Evolutionary conservation across 1,140 invertebrate species (phyloP).

Genomic region (Carcinoscorpius rotundicauda): DNA sequence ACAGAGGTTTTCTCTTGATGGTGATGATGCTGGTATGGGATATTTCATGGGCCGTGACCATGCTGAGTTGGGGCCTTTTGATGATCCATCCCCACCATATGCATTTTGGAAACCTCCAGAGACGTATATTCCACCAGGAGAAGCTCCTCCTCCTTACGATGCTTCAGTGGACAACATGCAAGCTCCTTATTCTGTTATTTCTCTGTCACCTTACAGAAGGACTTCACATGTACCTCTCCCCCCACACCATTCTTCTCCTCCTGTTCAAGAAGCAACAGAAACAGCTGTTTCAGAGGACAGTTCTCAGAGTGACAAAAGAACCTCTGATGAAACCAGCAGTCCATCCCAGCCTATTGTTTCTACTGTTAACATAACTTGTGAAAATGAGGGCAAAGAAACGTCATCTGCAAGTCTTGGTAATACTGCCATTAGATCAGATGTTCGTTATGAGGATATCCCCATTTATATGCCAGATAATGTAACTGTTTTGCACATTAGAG

Average conservation of each 20-base stretch:
- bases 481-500: neutral
- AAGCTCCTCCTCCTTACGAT: conserved; percentile 27
- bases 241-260: neutral
- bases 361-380: neutral
- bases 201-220: neutral
- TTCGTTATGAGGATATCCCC: conserved; percentile 9
- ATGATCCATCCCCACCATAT: conserved; percentile 27
- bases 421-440: conserved; percentile 6
- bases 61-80: conserved; percentile 21
- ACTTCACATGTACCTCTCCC: neutral
- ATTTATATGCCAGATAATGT: neutral
- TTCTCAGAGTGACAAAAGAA: neutral
- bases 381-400: neutral
- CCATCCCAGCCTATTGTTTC: neutral
- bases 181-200: neutral
- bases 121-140: conserved; percentile 24
- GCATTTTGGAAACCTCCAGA: conserved; percentile 28
- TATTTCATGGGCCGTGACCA: conserved; percentile 24
- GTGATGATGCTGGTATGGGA: conserved; percentile 21
- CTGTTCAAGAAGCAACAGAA: neutral
- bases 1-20: conserved; percentile 17
- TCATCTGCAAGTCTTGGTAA: neutral
- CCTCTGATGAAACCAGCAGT: neutral
- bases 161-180: conserved; percentile 8
- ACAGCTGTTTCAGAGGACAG: neutral